Percentiles rank a stretch among this genome's conserved stretches.
phyloP scores from a whole-genome alignment of 2,113 vertebrate species.

The Cairina moschata region DNA sequence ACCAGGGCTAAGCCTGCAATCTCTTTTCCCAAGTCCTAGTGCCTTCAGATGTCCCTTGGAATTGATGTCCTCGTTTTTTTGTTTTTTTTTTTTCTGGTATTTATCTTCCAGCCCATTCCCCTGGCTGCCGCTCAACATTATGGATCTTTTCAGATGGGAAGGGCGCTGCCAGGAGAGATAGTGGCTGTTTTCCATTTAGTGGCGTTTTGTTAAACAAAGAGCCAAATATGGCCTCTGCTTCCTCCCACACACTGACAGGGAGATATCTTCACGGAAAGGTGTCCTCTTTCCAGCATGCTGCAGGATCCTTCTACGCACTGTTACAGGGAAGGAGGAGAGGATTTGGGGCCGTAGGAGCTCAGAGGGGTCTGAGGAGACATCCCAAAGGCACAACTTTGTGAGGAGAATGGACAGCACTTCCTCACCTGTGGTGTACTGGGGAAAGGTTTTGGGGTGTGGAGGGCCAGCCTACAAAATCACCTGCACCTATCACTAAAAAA shows the following conservation, averaged over 20 bases:
- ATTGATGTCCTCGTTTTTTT: not conserved
- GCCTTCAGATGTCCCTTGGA: not conserved
- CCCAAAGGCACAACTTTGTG: not conserved
- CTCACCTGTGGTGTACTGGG: not conserved
- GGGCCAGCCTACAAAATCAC: not conserved
- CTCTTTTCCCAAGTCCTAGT: not conserved
- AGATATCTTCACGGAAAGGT: not conserved
- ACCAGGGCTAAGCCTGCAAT: not conserved
- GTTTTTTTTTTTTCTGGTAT: too few species aligned
- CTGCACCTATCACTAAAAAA: not conserved
- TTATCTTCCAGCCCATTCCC: not conserved
- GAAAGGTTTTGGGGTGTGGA: rapidly evolving
- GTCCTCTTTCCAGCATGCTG: not conserved
- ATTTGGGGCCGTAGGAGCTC: not conserved
- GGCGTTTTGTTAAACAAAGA: not conserved
- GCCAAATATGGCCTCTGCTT: not conserved
- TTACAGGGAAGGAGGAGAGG: not conserved
- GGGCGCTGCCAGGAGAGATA: not conserved
- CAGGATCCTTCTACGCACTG: not conserved
- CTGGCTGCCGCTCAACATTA: not conserved
- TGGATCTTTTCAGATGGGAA: not conserved
- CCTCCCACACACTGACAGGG: not conserved
- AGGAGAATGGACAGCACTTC: not conserved
- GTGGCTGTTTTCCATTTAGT: not conserved
- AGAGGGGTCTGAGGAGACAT: not conserved